These are phyloP conservation scores for Pelobates fuscus DNA, from an alignment of 2,113 vertebrate species.

Conservation along the genomic window DNA sequence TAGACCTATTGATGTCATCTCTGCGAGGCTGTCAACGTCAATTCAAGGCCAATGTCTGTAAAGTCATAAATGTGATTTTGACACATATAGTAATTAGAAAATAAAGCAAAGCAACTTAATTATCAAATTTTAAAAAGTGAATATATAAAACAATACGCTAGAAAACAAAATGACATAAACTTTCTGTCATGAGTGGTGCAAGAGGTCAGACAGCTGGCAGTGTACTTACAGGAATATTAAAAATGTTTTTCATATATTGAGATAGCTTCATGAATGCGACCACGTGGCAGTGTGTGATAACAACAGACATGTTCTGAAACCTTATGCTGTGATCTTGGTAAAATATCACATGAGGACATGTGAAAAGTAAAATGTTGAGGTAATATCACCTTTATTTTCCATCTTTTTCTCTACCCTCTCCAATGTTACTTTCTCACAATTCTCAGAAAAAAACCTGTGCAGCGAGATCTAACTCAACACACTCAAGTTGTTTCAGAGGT, in stretches of 20 bases:
- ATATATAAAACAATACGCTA: conserved; percentile 5
- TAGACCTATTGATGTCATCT: too few species aligned
- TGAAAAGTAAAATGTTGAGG: conserved; percentile 58
- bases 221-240: conserved; percentile 60
- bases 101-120: too few species aligned
- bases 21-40: too few species aligned
- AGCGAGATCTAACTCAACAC: conserved; percentile 58
- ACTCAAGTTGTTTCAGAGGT: conserved; percentile 43
- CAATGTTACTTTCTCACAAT: conserved; percentile 12
- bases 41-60: too few species aligned
- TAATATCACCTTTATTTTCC: conserved; percentile 49
- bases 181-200: background rate
- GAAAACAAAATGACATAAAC: conserved; percentile 7
- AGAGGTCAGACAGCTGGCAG: conserved; percentile 54
- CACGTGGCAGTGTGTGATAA: conserved; percentile 2
- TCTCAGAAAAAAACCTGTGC: conserved; percentile 40
- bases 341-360: conserved; percentile 51
- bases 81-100: too few species aligned
- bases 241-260: fast-evolving
- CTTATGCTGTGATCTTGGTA: conserved; percentile 50
- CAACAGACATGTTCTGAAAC: conserved; percentile 29
- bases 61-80: too few species aligned
- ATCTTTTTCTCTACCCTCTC: conserved; percentile 24
- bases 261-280: conserved; percentile 7
- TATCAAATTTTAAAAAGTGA: background rate